Base-by-base conservation (phyloP, 1,140 invertebrate species). In the Diploscapter pachys region DNA sequence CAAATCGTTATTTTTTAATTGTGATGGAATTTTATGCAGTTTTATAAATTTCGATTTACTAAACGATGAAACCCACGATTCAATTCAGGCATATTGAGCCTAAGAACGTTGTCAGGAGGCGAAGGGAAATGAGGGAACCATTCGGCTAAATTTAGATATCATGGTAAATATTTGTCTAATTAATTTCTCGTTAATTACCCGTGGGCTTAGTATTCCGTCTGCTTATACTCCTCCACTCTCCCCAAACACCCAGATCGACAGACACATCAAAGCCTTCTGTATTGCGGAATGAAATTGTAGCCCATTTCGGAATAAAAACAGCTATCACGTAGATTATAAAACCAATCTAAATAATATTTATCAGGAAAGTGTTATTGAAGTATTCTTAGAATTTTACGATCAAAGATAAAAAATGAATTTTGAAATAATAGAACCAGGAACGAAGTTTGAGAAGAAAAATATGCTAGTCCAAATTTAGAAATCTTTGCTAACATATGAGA, bases 121-220 rank as follows among this genome's bases (percentile, higher is more conserved):
- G 82, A 75, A 11, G 82, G 82, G 59, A 83, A 83, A 66, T 83
- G 82, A 8, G 82, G 80, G 73, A 83, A 81, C 82, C 82, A 83
- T 72, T 83, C 82, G 50, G 71, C 79, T 82, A 73, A 66, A 82
- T 77, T 55, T n/a, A 65, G 3, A 2, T 8, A 57, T 61, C 5
- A 66, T 73, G 5, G 57, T 61, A 51, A 2, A 3, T 65, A 64
- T 8, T 61, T 2, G 3, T 11, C 50, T 50, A 52, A 73, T 71
- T 75, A 61, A 48, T 71, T 78, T 75, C 52, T 31, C 13, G 79
- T 82, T 57, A 5, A 3, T 55, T 52, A 51, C 75, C 76, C 66
- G 49, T 56, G 63, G 5, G 13, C 56, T 6, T 54, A 51, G n/a
- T 61, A 4, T 50, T 79, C 57, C 71, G 62, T n/a, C 74, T 74